Conservation (phyloP, 1,140 invertebrate genomes). For the Neodiprion lecontei region DNA sequence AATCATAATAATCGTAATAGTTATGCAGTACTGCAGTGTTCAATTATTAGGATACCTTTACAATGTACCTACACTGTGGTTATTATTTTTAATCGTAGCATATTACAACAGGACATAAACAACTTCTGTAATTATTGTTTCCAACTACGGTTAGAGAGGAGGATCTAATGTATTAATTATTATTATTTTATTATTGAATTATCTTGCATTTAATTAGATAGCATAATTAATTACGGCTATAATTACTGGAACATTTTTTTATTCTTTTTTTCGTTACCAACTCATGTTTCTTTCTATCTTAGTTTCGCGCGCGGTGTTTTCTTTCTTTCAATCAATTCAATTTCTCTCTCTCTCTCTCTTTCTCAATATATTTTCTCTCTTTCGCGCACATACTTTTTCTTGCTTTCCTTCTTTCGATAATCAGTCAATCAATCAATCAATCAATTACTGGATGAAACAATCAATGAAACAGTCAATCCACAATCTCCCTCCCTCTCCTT, state of each 20-base stretch:
- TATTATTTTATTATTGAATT: conserved; percentile 5
- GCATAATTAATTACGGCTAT: conserved; percentile 38
- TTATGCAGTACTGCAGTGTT: conserved; percentile 5
- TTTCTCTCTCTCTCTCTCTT: conserved; percentile 11
- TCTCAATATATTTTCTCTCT: conserved; percentile 17
- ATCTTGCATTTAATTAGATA: conserved; percentile 9
- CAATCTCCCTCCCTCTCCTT: too few species aligned
- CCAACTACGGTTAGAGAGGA: conserved; percentile 7
- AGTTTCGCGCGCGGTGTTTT: conserved; percentile 14
- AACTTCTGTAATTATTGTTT: not conserved
- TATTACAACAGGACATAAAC: conserved; percentile 2
- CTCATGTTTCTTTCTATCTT: not conserved
- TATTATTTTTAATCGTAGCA: conserved; percentile 1
- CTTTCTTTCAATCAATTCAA: conserved; percentile 25
- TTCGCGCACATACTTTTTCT: not conserved
- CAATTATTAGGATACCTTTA: not conserved
- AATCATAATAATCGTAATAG: conserved; percentile 16
- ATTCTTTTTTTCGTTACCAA: not conserved
- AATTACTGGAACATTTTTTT: conserved; percentile 30
- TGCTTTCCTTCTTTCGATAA: conserved; percentile 16
- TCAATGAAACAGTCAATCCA: too few species aligned
- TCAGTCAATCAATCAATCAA: not conserved
- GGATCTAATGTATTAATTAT: not conserved
- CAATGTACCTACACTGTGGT: conserved; percentile 7
- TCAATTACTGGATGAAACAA: too few species aligned